Base-by-base conservation (phyloP, 2,888 invertebrate genomes). In the Myathropa florea region DNA sequence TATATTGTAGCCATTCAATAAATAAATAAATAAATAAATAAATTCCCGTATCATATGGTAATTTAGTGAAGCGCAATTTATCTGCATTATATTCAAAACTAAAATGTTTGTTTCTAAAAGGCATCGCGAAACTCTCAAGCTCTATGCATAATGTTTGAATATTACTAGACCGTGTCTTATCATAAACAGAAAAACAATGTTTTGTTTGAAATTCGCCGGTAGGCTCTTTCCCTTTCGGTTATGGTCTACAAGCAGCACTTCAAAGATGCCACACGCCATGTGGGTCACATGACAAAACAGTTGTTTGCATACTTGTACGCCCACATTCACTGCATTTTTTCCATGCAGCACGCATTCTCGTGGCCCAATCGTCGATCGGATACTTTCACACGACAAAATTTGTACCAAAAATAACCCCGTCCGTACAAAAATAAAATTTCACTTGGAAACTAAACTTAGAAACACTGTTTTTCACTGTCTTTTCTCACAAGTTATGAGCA, bases 261-360 rank as follows among this genome's bases (percentile, higher is more conserved):
- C 46, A 46, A 46, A 46, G 46, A 46, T 18, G 46, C 46, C 46
- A 46, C 46, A 18, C 46, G 46, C 18, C 68, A 76, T 71, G 10
- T 82, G 76, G 81, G 76, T 76, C 76, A 76, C 68, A 70, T 81
- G 63, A 76, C 76, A 67, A n/a, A 68, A 63, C 33, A n/a, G 6
- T n/a, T 18, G 55, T 26, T 30, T 60, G 30, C 36, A 61, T 24
- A 55, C 23, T 36, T 63, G n/a, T 28, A 26, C 81, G 24, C 81
- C 81, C 68, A 70, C 81, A 59, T 24, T 6, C 24, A 36, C 36
- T 82, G 82, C 82, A 82, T 70, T 82, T 82, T 72, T 60, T 65
- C 82, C 77, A 71, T 60, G 77, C 70, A 77, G 65, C 61, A 77
- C 77, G 82, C 71, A 77, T 82, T 77, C 71, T 82, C 77, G 71